These are phyloP conservation scores for Himalopsyche phryganea DNA, from an alignment of 1,140 invertebrate genomes.

Conservation along the genomic window DNA sequence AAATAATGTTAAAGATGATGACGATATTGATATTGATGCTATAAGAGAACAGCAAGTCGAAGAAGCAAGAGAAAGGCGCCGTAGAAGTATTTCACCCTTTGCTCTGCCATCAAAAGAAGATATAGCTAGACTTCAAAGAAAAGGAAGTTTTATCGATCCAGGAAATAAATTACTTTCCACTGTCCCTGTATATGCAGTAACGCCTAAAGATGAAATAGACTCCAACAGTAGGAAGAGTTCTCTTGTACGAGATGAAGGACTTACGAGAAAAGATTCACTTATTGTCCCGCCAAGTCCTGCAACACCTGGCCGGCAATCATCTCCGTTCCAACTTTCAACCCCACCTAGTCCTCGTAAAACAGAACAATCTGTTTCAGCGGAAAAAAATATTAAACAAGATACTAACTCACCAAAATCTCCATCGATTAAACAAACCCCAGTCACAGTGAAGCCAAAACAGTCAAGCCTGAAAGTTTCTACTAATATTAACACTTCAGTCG, in stretches of 20 bases:
- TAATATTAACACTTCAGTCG: slow-evolving; percentile 17
- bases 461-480: slow-evolving; percentile 27
- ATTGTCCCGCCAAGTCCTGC: slow-evolving; percentile 35
- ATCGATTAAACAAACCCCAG: slow-evolving; percentile 22
- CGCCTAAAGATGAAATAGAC: slow-evolving; percentile 42
- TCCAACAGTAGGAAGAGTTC: slow-evolving; percentile 27
- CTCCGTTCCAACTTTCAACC: slow-evolving; percentile 35
- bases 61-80: slow-evolving; percentile 46
- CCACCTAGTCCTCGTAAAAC: slow-evolving; percentile 40
- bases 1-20: slow-evolving; percentile 45
- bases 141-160: slow-evolving; percentile 52
- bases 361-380: slow-evolving; percentile 9
- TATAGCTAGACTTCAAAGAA: slow-evolving; percentile 40
- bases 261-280: slow-evolving; percentile 37
- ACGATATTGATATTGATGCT: slow-evolving; percentile 48
- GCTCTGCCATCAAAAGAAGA: slow-evolving; percentile 46
- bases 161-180: slow-evolving; percentile 48
- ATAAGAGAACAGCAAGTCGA: slow-evolving; percentile 44
- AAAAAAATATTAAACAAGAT: slow-evolving; percentile 7
- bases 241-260: slow-evolving; percentile 30
- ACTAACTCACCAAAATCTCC: slow-evolving; percentile 15
- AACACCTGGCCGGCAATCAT: slow-evolving; percentile 37
- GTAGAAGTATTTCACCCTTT: slow-evolving; percentile 52
- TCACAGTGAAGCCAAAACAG: slow-evolving; percentile 21
- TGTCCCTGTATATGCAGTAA: slow-evolving; percentile 41